A percentile compares a stretch with the other conserved stretches of the same genome.
These are phyloP conservation scores for Typhlichthys subterraneus DNA, from an alignment of 2,797 vertebrate species.

Conservation along the genomic window DNA sequence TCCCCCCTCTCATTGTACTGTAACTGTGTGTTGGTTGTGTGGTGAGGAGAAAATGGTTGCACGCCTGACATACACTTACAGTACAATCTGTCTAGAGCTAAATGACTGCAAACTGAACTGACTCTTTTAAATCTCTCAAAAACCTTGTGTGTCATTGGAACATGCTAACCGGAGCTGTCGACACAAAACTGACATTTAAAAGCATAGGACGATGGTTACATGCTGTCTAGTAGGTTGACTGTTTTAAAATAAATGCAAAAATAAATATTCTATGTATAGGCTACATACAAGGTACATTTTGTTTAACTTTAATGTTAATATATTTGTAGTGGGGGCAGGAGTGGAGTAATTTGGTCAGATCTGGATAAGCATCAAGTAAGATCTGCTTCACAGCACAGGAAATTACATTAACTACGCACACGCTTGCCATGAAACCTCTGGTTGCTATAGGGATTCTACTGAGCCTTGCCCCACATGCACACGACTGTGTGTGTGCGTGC, in stretches of 20 bases:
- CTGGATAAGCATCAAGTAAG: constrained; percentile 66
- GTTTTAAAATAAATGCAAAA: too few species aligned
- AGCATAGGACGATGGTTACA: too few species aligned
- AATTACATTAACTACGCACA: constrained; percentile 66
- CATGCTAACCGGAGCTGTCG: too few species aligned
- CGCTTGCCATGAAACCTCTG: constrained; percentile 45
- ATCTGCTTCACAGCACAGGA: constrained; percentile 65
- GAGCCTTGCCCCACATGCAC: constrained; percentile 20
- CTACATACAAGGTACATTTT: too few species aligned
- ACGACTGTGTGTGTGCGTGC: constrained; percentile 19
- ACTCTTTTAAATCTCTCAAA: too few species aligned
- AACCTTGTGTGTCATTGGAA: too few species aligned
- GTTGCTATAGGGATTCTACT: constrained; percentile 69
- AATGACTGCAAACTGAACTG: too few species aligned
- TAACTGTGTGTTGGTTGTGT: constrained; percentile 10
- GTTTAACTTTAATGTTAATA: not conserved
- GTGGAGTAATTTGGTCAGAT: constrained; percentile 1
- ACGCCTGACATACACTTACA: constrained; percentile 58
- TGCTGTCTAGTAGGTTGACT: too few species aligned
- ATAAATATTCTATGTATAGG: too few species aligned
- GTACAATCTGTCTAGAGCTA: not conserved
- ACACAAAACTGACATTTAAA: too few species aligned
- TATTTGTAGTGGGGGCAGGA: constrained; percentile 28
- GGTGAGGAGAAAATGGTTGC: constrained; percentile 33
- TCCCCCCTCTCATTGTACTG: not conserved